These are phyloP conservation scores for Drosophila saltans DNA, from an alignment of 1,140 invertebrate species.

Conservation along the genomic window DNA sequence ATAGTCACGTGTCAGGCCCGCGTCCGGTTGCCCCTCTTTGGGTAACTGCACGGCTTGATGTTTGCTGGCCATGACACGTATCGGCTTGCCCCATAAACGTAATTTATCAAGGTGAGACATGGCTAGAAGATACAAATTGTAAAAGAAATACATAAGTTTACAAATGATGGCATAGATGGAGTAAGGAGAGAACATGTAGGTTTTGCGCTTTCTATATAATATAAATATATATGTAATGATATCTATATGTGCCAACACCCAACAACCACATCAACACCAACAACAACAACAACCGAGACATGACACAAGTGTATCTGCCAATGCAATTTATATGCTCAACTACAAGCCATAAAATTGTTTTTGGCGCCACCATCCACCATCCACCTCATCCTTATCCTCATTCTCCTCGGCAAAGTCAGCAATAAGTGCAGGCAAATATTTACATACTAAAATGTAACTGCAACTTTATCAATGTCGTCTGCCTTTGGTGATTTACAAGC, in stretches of 20 bases:
- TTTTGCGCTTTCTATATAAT: too few relatives aligned
- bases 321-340: slow-evolving; percentile 60
- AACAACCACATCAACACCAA: not conserved
- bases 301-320: slow-evolving; percentile 39
- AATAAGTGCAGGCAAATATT: slow-evolving; percentile 79
- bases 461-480: slow-evolving; percentile 81
- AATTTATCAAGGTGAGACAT: slow-evolving; percentile 99
- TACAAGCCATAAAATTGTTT: slow-evolving; percentile 67
- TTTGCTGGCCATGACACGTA: slow-evolving; percentile 98
- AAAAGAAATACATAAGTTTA: slow-evolving; percentile 42
- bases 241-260: too few relatives aligned
- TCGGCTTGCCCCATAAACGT: slow-evolving; percentile 97
- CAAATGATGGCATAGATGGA: slow-evolving; percentile 47
- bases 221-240: too few relatives aligned
- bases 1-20: slow-evolving; percentile 98
- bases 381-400: not conserved
- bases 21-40: slow-evolving; percentile 98
- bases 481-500: slow-evolving; percentile 77
- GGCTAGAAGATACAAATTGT: slow-evolving; percentile 85
- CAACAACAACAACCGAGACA: slow-evolving; percentile 15
- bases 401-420: slow-evolving; percentile 41
- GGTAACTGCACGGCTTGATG: slow-evolving; percentile 99
- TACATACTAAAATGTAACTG: slow-evolving; percentile 79
- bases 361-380: slow-evolving; percentile 5
- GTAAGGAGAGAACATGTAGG: not conserved